Evolutionary conservation across 2,888 invertebrate species (phyloP), one percentile per base, ranked within the genome.

Genomic region (Osedax fenrisi): DNA sequence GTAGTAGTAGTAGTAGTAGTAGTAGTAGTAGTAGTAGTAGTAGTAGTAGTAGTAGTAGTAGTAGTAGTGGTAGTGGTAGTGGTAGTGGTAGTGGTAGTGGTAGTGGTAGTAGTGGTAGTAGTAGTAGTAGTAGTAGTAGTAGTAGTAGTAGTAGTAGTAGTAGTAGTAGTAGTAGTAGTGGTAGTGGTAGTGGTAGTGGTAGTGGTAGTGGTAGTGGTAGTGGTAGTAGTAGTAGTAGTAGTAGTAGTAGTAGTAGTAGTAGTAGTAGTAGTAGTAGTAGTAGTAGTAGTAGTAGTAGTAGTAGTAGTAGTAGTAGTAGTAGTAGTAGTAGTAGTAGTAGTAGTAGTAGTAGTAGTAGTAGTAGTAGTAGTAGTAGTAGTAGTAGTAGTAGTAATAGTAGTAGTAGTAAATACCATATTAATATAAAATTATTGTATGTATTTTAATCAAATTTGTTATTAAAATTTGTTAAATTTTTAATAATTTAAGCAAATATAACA

Each of bases 61-160:
- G 27, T 69, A 69, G 1, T 69, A 69, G 27, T 69, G 1, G 27
- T 69, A 69, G 27, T 2, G 27, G 27, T 69, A 69, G 27, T 69
- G 27, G 27, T 69, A 69, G 27, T 69, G 27, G 27, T 69, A 69
- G 27, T 2, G 27, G 27, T 2, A 26, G 27, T 69, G 27, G 27
- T 2, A 69, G 27, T 69, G 27, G 27, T 2, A 2, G 27, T 69
- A 21, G 27, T 2, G 2, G n/a, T n/a, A n/a, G n/a, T n/a, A n/a
- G n/a, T n/a, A n/a, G n/a, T n/a, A n/a, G n/a, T n/a, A n/a, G n/a
- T n/a, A n/a, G n/a, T n/a, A n/a, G n/a, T n/a, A n/a, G n/a, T n/a
- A n/a, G n/a, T n/a, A n/a, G n/a, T n/a, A n/a, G n/a, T n/a, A n/a
- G n/a, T n/a, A n/a, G n/a, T n/a, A n/a, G n/a, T n/a, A n/a, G n/a